Base-by-base conservation (phyloP, 1,140 invertebrate species). In the Andrena cerasifolii region DNA sequence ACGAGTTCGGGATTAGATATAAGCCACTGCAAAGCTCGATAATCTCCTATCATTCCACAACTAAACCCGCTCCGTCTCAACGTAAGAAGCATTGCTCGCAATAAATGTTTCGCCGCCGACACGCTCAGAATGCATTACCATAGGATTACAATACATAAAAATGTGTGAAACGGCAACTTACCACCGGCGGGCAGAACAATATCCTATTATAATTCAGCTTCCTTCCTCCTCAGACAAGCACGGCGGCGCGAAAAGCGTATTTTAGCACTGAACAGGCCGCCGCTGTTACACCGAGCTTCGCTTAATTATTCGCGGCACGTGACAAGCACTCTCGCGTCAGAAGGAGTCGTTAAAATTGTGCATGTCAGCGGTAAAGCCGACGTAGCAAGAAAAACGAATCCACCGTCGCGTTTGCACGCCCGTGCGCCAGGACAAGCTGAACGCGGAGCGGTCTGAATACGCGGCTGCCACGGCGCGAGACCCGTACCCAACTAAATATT, bases 401-500 rank as follows among this genome's bases (percentile, higher is more conserved):
- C 12, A 65, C 21, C 28, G 21, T 6, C 0, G 51, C 36, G 24
- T 40, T 51, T 28, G 26, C 67, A 31, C 28, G 4, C 10, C 7
- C n/a, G 16, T 18, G 18, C 18, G 4, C 10, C 63, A 21, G 10
- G n/a, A 62, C 16, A 66, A 81, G 70, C 45, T 8, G 7, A 2
- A 21, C 65, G 49, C 24, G 40, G 54, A 31, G 36, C 24, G 8
- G 33, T 0, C 4, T 14, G 0, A n/a, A 63, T 45, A 63, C 31
- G 62, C 40, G 40, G 56, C 36, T 58, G 16, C 16, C 12, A 18
- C 7, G 26, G 10, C 12, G 12, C 14, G 33, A 51, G 28, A 24
- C 5, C 14, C 26, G 66, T 18, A 24, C 26, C n/a, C 43, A 40
- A 54, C 49, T 78, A 80, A 85, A 85, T 73, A 65, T 86, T 86